Percentiles rank a stretch among this genome's conserved stretches.
phyloP scores from a whole-genome alignment of 2,888 invertebrate genomes.

The Steromphala cineraria region DNA sequence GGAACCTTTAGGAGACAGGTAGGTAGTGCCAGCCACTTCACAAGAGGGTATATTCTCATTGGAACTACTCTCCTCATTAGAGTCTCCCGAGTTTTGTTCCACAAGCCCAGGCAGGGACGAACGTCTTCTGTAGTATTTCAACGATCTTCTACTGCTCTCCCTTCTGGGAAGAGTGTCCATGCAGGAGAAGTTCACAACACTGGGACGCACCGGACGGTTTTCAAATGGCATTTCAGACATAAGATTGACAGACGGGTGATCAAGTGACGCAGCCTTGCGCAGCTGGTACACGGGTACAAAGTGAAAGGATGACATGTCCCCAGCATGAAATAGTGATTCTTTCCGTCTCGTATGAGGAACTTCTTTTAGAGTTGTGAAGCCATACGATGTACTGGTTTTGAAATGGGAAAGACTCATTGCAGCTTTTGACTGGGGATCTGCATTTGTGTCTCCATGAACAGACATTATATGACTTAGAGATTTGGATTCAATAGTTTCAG shows the following conservation, averaged over 20 bases:
- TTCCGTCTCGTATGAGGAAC: slow-evolving; percentile 63
- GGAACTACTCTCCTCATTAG: slow-evolving; percentile 8
- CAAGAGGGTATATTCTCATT: slow-evolving; percentile 27
- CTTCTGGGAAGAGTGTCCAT: slow-evolving; percentile 33
- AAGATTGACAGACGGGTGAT: slow-evolving; percentile 38
- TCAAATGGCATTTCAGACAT: slow-evolving; percentile 7
- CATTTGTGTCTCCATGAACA: slow-evolving; percentile 49
- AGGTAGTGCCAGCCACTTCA: slow-evolving; percentile 36
- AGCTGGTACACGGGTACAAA: neutral
- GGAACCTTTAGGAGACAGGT: slow-evolving; percentile 34
- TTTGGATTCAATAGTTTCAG: slow-evolving; percentile 32
- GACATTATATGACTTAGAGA: slow-evolving; percentile 34
- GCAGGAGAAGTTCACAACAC: slow-evolving; percentile 31
- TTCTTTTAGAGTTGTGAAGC: slow-evolving; percentile 63
- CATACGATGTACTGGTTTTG: slow-evolving; percentile 55
- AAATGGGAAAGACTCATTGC: slow-evolving; percentile 63
- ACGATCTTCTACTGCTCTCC: slow-evolving; percentile 44
- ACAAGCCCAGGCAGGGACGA: slow-evolving; percentile 56
- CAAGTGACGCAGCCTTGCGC: slow-evolving; percentile 38
- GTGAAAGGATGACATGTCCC: neutral
- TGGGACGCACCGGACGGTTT: slow-evolving; percentile 23
- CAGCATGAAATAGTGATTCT: slow-evolving; percentile 61
- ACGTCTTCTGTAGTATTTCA: slow-evolving; percentile 57
- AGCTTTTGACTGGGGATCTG: slow-evolving; percentile 59
- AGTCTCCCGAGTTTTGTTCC: neutral